Base-by-base conservation (phyloP, 2,888 invertebrate species). In the Cotesia congregata region DNA sequence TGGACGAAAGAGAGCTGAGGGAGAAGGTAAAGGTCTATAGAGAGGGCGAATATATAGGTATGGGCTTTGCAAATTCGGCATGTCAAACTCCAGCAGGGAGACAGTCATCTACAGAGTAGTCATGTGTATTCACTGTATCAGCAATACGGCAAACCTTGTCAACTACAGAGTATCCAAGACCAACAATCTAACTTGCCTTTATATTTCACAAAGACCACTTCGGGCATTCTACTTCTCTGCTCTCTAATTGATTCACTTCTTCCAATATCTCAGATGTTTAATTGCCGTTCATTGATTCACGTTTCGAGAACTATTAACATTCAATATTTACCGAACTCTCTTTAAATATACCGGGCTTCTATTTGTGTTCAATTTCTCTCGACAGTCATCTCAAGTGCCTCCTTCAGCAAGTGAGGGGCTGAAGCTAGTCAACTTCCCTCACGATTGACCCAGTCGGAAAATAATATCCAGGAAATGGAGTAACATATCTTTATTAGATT, bases 91-190 rank as follows among this genome's bases (percentile, higher is more conserved):
- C 64, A 72, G 65, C 30, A 74, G 61, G 50, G 74, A 70, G 69
- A 38, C 68, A 60, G 59, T 69, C 67, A 65, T 64, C 73, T 70
- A n/a, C 74, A 67, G 74, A 71, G 30, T 30, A 30, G 69, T 77
- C 70, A 60, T 72, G 41, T 76, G 74, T 79, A 74, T 76, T 75
- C 72, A 73, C 77, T 69, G 78, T 77, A 79, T 79, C 80, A 62
- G 77, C 79, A 75, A 79, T 80, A 79, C 30, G 3, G 30, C 30
- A 30, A 30, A 30, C 77, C 79, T 68, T 80, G 81, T 82, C 81
- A 78, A 81, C 81, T 67, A 76, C 80, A 80, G 80, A 76, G 72
- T 78, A 77, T 78, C 12, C 77, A 76, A 80, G 78, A 77, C 79
- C 76, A 81, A 81, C 76, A 78, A 70, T 65, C 75, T 30, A 30